Conservation (phyloP, 2,797 vertebrate genomes). For the Takifugu rubripes region DNA sequence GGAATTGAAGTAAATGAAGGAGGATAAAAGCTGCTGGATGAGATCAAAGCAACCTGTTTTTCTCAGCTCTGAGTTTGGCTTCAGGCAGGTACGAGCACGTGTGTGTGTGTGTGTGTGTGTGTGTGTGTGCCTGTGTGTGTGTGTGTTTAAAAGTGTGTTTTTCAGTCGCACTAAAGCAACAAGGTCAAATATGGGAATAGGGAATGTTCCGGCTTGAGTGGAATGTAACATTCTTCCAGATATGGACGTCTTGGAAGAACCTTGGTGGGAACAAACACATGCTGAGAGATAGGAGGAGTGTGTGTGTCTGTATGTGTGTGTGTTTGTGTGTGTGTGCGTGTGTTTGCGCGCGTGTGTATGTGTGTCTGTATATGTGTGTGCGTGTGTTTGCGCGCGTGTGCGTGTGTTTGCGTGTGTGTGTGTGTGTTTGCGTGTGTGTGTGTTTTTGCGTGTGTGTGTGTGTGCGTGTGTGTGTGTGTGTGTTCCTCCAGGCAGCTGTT, state of each 20-base stretch:
- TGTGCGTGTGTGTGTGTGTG: conserved; percentile 1
- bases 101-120: neutral
- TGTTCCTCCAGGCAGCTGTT: conserved; percentile 51
- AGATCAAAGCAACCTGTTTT: conserved; percentile 29
- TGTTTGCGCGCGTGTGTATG: no score
- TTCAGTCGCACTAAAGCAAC: conserved; percentile 19
- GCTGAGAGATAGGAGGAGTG: neutral
- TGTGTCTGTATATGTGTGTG: no score
- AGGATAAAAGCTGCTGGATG: conserved; percentile 7
- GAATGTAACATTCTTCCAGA: conserved; percentile 32
- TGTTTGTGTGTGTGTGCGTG: no score
- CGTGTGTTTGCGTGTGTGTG: no score
- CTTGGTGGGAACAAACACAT: conserved; percentile 3
- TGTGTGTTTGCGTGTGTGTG: no score
- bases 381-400: no score
- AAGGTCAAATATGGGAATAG: conserved; percentile 34
- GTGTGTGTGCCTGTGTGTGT: neutral
- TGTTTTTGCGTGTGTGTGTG: no score
- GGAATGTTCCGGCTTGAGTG: conserved; percentile 37
- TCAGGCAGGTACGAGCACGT: conserved; percentile 13
- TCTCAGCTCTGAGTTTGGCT: conserved; percentile 16
- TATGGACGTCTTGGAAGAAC: conserved; percentile 9
- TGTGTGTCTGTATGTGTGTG: neutral
- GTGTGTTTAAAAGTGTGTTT: conserved; percentile 1
- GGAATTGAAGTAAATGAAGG: neutral